Percentiles rank a stretch among this genome's conserved stretches.
Evolutionary conservation across 2,888 invertebrate species (phyloP).

Genomic region (Falcaria lacertinaria): DNA sequence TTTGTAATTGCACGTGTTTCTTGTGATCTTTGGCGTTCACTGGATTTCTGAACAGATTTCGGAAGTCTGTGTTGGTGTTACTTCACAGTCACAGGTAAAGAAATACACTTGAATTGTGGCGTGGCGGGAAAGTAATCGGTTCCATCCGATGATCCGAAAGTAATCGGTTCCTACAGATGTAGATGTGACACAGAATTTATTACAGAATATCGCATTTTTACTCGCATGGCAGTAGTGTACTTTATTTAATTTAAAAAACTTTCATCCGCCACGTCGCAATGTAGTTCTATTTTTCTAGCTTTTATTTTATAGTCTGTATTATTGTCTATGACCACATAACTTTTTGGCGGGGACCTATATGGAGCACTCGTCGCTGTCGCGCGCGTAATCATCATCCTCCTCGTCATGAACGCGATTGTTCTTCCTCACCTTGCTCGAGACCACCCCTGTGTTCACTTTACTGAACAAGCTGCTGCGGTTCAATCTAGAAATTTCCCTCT

Average conservation of each 20-base stretch:
- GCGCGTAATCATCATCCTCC: slow-evolving; percentile 75
- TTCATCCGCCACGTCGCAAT: background rate
- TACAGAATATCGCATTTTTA: no score
- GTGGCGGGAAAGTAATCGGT: background rate
- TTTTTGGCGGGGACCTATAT: slow-evolving; percentile 57
- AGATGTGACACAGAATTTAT: no score
- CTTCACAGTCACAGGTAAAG: background rate
- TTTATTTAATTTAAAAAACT: no score
- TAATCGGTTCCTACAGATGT: no score
- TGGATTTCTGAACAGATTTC: slow-evolving; percentile 14
- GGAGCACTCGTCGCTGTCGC: slow-evolving; percentile 82
- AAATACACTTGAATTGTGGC: background rate
- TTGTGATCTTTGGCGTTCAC: slow-evolving; percentile 65
- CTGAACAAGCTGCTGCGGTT: slow-evolving; percentile 66
- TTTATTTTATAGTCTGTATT: slow-evolving; percentile 6
- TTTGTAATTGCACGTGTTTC: slow-evolving; percentile 35
- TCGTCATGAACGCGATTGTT: slow-evolving; percentile 45
- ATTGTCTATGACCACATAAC: slow-evolving; percentile 32
- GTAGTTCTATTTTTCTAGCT: background rate
- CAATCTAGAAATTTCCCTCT: slow-evolving; percentile 49
- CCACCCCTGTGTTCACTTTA: slow-evolving; percentile 68
- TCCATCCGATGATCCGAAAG: no score
- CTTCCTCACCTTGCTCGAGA: slow-evolving; percentile 56
- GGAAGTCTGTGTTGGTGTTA: background rate
- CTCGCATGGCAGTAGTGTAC: no score